phyloP scores from a whole-genome alignment of 2,113 vertebrate species.

The Rutilus rutilus region DNA sequence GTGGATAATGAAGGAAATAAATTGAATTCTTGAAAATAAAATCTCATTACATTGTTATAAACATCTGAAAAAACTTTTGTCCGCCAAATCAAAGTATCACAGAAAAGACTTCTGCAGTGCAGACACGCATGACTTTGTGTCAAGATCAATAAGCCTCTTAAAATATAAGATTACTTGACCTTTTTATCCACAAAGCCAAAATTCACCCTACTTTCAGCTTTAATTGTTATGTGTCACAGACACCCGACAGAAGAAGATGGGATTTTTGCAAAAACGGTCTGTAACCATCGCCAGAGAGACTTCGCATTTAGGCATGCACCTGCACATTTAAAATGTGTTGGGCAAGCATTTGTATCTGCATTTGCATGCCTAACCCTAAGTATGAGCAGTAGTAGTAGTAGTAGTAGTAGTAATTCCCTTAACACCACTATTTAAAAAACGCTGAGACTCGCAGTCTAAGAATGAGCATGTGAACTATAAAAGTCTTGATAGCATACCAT shows the following conservation, averaged over 20 bases:
- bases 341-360: not conserved
- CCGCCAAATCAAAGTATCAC: no score
- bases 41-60: no score
- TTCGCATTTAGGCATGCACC: not conserved
- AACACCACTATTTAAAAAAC: not conserved
- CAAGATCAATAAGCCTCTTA: not conserved
- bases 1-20: not conserved
- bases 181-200: not conserved
- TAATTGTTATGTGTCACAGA: no score
- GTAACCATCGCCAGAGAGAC: no score
- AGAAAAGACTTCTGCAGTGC: not conserved
- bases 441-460: not conserved
- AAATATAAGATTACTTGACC: not conserved
- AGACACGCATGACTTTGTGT: not conserved
- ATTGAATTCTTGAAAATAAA: not conserved
- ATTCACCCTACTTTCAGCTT: no score
- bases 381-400: not conserved
- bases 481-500: not conserved
- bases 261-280: no score
- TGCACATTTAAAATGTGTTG: not conserved
- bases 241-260: no score
- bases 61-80: no score
- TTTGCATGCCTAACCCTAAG: not conserved
- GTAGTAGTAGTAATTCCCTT: slow-evolving; percentile 1
- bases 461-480: not conserved